phyloP scores from a whole-genome alignment of 2,797 vertebrate species.

The Mus spretus region DNA sequence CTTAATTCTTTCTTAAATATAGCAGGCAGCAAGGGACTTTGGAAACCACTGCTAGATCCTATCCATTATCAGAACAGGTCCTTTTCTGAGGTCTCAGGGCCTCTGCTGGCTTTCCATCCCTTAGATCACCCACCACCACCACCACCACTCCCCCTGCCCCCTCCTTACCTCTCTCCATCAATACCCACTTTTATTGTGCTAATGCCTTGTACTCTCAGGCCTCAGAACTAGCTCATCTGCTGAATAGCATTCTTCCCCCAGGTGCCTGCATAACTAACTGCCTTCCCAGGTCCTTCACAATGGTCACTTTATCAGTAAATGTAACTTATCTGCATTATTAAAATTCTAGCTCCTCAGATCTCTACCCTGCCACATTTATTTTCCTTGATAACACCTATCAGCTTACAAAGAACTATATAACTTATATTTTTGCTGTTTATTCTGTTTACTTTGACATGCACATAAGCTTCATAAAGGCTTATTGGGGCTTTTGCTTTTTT shows the following conservation, averaged over 20 bases:
- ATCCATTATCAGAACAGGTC: background rate
- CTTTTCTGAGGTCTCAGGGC: background rate
- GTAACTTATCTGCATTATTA: too few species aligned
- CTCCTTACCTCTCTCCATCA: too few species aligned
- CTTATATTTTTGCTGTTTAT: background rate
- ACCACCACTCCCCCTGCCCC: too few species aligned
- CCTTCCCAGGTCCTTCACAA: background rate
- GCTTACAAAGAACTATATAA: background rate
- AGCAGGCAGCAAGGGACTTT: background rate
- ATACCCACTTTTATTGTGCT: too few species aligned
- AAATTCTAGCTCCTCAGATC: background rate
- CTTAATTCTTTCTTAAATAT: background rate
- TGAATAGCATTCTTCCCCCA: background rate
- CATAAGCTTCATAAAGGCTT: background rate
- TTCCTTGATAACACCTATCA: background rate
- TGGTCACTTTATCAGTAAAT: background rate
- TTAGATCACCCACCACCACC: background rate
- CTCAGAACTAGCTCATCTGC: too few species aligned
- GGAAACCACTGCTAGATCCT: background rate
- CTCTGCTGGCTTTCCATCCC: too few species aligned
- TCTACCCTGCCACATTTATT: background rate
- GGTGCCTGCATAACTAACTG: background rate
- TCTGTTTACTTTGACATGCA: background rate
- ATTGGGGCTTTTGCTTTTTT: background rate
- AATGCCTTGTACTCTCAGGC: background rate